Evolutionary conservation across 2,888 invertebrate species (phyloP).

Genomic region (Eristalinus sepulchralis): DNA sequence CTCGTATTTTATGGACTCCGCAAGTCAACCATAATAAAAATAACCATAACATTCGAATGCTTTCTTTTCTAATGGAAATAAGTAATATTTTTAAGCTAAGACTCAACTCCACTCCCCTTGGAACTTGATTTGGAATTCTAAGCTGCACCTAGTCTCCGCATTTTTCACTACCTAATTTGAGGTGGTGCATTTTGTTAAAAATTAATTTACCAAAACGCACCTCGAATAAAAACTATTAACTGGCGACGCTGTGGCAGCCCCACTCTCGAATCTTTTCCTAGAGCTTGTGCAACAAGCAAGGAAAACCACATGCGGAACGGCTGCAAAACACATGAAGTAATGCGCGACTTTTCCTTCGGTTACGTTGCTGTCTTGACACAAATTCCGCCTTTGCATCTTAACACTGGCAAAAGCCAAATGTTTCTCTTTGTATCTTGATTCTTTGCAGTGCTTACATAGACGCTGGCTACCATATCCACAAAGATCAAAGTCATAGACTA

Average conservation of each 20-base stretch:
- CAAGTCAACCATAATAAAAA: too few species aligned
- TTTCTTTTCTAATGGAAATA: neutral
- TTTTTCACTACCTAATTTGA: constrained; percentile 1
- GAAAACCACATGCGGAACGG: constrained; percentile 25
- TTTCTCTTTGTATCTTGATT: constrained; percentile 12
- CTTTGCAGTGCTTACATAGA: constrained; percentile 1
- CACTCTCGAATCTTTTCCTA: neutral
- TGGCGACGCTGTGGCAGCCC: neutral
- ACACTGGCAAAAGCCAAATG: neutral
- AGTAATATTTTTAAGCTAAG: neutral
- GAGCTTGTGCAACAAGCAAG: constrained; percentile 20
- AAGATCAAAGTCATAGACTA: constrained; percentile 66
- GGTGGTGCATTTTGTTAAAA: neutral
- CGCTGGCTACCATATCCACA: constrained; percentile 37
- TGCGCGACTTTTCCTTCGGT: constrained; percentile 11
- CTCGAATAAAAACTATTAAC: too few species aligned
- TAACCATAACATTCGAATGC: neutral
- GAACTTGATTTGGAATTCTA: constrained; percentile 23
- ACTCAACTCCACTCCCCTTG: neutral
- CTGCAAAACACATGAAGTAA: neutral
- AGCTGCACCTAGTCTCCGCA: neutral
- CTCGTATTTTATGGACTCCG: too few species aligned
- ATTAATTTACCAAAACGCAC: neutral
- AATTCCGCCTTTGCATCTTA: constrained; percentile 20
- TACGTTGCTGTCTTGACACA: constrained; percentile 24